Conservation (phyloP, 2,113 vertebrate species). For the Halcyon malimbica region DNA sequence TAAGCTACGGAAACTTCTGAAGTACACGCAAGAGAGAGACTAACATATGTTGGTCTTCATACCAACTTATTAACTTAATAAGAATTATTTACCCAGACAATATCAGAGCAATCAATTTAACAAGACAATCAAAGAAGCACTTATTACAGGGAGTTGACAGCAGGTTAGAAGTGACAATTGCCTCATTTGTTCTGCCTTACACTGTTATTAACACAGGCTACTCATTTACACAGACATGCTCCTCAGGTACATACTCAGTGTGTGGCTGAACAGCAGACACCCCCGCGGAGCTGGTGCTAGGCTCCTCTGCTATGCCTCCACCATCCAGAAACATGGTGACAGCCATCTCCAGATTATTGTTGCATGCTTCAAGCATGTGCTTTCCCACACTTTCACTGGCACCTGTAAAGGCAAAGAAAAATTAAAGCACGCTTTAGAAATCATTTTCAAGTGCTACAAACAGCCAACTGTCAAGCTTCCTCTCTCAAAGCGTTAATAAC, state of each 20-base stretch:
- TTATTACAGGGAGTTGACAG: background rate
- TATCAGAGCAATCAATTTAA: rapidly evolving
- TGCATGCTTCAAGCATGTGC: slow-evolving; percentile 98
- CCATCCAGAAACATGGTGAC: slow-evolving; percentile 99
- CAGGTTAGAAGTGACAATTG: background rate
- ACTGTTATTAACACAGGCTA: background rate
- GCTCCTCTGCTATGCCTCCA: slow-evolving; percentile 93
- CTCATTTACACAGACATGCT: rapidly evolving
- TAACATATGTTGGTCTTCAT: background rate
- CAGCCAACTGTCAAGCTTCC: background rate
- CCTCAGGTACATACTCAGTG: slow-evolving; percentile 81
- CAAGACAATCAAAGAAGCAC: background rate
- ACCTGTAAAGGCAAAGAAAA: slow-evolving; percentile 76
- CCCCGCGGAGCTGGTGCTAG: slow-evolving; percentile 93
- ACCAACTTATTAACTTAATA: rapidly evolving
- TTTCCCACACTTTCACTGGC: slow-evolving; percentile 96
- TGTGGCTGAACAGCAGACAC: slow-evolving; percentile 86
- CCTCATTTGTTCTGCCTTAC: background rate
- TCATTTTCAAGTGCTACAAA: background rate
- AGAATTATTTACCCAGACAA: background rate
- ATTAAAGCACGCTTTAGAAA: background rate
- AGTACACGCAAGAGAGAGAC: background rate
- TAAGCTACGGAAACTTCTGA: background rate
- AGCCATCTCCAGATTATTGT: slow-evolving; percentile 98
- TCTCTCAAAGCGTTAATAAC: background rate